Base-by-base conservation (phyloP, 2,888 invertebrate genomes). In the Petrophora chlorosata region DNA sequence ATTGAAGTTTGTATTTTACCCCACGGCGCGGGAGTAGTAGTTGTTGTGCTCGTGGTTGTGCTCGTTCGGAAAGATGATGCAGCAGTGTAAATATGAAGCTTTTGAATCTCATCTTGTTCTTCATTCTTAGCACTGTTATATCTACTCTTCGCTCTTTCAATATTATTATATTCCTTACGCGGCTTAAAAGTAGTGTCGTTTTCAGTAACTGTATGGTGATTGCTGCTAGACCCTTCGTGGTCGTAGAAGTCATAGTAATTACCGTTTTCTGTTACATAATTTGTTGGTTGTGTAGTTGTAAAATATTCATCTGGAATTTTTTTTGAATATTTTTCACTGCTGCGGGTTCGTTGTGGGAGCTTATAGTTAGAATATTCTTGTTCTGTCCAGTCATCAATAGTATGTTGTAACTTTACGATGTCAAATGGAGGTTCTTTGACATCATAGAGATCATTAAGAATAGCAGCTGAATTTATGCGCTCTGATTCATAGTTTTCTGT, bases 311-410 rank as follows among this genome's bases (percentile, higher is more conserved):
- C 92, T 1, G 96, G 96, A 59, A 96, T 96, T 76, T 94, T 92
- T 74, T 96, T 96, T 1, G 95, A 91, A 36, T 94, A 91, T 57
- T 92, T 91, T 42, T 92, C 91, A 35, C 84, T 91, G 0, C 88
- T 91, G 29, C 92, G 92, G 3, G 89, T 83, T 48, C 82, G 90
- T 62, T 91, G 90, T 1, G 88, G 82, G 9, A 82, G 62, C 55
- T 88, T 90, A 48, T 84, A 78, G 53, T 91, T 91, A 0, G 93
- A 92, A 74, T 92, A 95, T 63, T 94, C 94, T 81, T 94, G 94
- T 63, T 94, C 94, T 0, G 96, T 96, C 96, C 96, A 96, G 55
- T 94, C 94, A 64, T 96, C 95, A 45, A 96, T 96, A 61, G 95
- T 96, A 61, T 95, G 95, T 72, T 96, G 96, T 23, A 96, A 82